phyloP scores from a whole-genome alignment of 2,888 invertebrate genomes.

The Stenodera caucasica region DNA sequence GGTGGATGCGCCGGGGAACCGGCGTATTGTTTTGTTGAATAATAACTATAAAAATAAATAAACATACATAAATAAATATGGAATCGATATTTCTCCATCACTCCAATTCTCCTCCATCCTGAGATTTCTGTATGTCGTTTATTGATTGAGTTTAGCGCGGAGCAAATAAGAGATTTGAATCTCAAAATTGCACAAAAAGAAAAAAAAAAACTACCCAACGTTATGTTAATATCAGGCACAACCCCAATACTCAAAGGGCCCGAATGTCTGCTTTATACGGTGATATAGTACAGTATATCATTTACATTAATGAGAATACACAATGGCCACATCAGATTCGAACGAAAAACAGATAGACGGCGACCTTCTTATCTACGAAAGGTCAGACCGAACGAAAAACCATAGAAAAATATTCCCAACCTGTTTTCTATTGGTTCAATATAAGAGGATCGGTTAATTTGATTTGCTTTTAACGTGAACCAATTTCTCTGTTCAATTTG shows the following conservation, averaged over 20 bases:
- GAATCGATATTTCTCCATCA: too few species aligned
- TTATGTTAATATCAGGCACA: background rate
- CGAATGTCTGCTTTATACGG: slow-evolving; percentile 29
- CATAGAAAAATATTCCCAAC: too few species aligned
- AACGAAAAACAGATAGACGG: slow-evolving; percentile 43
- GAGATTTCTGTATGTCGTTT: background rate
- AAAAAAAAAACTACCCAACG: background rate
- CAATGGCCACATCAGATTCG: slow-evolving; percentile 46
- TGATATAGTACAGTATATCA: slow-evolving; percentile 46
- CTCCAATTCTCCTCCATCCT: too few species aligned
- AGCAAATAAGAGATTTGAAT: background rate
- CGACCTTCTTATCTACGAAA: slow-evolving; percentile 26
- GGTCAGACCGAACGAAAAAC: too few species aligned
- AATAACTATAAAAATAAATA: too few species aligned
- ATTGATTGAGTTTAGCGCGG: background rate
- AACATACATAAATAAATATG: too few species aligned
- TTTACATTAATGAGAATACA: slow-evolving; percentile 51
- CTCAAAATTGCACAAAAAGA: background rate
- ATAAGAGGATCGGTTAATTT: slow-evolving; percentile 27
- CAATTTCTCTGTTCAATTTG: slow-evolving; percentile 10
- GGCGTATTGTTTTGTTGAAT: too few species aligned
- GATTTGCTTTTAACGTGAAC: slow-evolving; percentile 23
- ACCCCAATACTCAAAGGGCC: slow-evolving; percentile 32
- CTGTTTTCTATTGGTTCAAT: too few species aligned
- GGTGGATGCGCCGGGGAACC: background rate